phyloP scores from a whole-genome alignment of 2,888 invertebrate species.

The Dryobota labecula region DNA sequence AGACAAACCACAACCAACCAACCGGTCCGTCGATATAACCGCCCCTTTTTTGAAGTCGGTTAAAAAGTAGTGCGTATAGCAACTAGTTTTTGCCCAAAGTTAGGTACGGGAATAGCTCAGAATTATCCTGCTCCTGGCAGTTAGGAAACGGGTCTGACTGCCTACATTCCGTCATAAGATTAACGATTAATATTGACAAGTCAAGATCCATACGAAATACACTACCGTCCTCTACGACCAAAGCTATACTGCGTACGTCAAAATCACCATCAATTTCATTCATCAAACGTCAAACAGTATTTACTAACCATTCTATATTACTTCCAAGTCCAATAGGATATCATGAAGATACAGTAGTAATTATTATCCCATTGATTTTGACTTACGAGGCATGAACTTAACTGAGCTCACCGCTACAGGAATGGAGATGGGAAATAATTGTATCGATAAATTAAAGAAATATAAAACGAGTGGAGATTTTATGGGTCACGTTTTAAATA shows the following conservation, averaged over 20 bases:
- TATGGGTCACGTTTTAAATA: slow-evolving; percentile 46
- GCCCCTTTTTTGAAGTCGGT: too few relatives aligned
- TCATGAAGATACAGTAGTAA: slow-evolving; percentile 41
- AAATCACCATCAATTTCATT: slow-evolving; percentile 21
- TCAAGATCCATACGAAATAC: background rate
- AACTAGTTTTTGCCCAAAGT: too few relatives aligned
- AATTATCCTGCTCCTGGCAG: too few relatives aligned
- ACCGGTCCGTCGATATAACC: too few relatives aligned
- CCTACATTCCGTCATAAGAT: background rate
- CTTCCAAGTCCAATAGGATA: background rate
- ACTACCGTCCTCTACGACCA: background rate
- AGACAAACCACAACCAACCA: too few relatives aligned
- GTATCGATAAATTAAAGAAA: slow-evolving; percentile 60
- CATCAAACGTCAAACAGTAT: slow-evolving; percentile 7
- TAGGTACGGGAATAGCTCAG: background rate
- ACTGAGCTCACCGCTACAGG: slow-evolving; percentile 53
- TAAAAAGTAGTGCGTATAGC: too few relatives aligned
- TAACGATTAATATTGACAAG: background rate
- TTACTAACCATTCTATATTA: background rate
- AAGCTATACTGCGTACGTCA: background rate
- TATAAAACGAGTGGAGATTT: slow-evolving; percentile 37
- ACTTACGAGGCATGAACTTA: slow-evolving; percentile 65
- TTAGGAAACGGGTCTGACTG: background rate
- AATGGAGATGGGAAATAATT: slow-evolving; percentile 47
- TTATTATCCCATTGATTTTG: slow-evolving; percentile 64